These are phyloP conservation scores for Esox niger DNA, from an alignment of 2,113 vertebrate genomes.

Conservation along the genomic window DNA sequence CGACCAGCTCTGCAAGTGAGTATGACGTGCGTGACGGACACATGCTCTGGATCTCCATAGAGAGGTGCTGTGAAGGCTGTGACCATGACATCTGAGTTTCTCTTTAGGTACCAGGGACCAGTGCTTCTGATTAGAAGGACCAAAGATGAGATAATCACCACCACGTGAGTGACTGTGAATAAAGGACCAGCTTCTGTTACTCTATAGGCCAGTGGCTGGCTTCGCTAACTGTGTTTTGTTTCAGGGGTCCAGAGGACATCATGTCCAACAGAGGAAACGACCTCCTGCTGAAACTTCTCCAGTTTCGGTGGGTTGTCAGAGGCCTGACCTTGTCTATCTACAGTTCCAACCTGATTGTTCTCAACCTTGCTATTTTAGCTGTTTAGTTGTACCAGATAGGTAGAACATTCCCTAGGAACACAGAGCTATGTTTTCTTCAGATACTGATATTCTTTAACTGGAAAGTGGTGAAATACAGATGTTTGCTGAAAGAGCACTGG, in stretches of 20 bases:
- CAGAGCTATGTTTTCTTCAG: not conserved
- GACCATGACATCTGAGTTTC: not conserved
- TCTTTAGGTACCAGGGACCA: constrained; percentile 84
- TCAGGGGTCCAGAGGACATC: constrained; percentile 83
- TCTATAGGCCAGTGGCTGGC: not conserved
- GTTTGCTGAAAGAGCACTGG: too few species aligned
- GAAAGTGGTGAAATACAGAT: too few species aligned
- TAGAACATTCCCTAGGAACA: not conserved
- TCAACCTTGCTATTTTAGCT: not conserved
- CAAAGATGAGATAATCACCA: constrained; percentile 91
- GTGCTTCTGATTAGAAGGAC: constrained; percentile 87
- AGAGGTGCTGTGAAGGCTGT: too few species aligned
- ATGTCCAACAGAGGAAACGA: constrained; percentile 89
- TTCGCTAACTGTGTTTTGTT: constrained; percentile 1
- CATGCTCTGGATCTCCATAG: not conserved
- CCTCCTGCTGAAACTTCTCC: constrained; percentile 82
- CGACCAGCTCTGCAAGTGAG: constrained; percentile 88
- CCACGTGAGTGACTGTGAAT: constrained; percentile 74
- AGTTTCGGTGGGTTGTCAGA: constrained; percentile 73
- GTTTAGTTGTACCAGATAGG: not conserved
- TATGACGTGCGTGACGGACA: constrained; percentile 1
- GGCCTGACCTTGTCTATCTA: not conserved
- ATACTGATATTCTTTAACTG: too few species aligned
- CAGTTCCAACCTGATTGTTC: not conserved
- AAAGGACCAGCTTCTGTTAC: not conserved